Conservation (phyloP, 2,797 vertebrate genomes). For the Platalea minor region DNA sequence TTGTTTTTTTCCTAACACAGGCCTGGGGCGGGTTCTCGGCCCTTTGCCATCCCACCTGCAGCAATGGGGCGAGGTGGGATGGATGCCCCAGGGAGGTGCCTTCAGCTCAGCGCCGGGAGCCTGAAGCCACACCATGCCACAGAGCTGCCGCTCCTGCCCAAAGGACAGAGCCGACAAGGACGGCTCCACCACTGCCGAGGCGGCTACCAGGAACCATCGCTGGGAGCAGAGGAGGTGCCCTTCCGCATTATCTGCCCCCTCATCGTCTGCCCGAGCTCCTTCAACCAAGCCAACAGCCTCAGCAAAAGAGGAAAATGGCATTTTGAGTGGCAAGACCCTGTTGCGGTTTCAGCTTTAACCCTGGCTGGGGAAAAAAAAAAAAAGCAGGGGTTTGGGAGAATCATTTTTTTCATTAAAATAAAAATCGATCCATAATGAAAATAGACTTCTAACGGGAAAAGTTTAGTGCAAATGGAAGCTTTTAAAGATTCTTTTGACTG, state of each 20-base stretch:
- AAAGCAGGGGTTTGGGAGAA: background rate
- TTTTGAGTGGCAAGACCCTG: slow-evolving; percentile 10
- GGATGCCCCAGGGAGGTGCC: background rate
- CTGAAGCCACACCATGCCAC: background rate
- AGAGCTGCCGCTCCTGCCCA: background rate
- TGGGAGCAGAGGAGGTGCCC: background rate
- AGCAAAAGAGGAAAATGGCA: background rate
- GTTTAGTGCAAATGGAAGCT: slow-evolving; percentile 53
- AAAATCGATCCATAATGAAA: slow-evolving; percentile 22
- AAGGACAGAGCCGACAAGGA: too few relatives aligned
- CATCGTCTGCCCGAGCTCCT: background rate
- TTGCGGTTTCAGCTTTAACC: background rate
- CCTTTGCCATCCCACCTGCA: background rate
- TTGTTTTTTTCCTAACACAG: accelerated
- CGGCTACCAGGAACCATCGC: background rate
- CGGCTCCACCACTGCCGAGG: background rate
- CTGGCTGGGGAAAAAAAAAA: accelerated
- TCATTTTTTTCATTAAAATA: slow-evolving; percentile 45
- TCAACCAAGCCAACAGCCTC: background rate
- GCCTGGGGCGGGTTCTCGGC: background rate
- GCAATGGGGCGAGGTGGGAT: accelerated
- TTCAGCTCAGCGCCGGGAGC: background rate
- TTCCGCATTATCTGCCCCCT: background rate
- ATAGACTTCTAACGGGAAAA: slow-evolving; percentile 42
- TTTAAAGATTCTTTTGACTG: slow-evolving; percentile 62